Percentiles rank a stretch among this genome's conserved stretches.
phyloP scores from a whole-genome alignment of 2,888 invertebrate genomes.

The Tetheella fluctuosa region DNA sequence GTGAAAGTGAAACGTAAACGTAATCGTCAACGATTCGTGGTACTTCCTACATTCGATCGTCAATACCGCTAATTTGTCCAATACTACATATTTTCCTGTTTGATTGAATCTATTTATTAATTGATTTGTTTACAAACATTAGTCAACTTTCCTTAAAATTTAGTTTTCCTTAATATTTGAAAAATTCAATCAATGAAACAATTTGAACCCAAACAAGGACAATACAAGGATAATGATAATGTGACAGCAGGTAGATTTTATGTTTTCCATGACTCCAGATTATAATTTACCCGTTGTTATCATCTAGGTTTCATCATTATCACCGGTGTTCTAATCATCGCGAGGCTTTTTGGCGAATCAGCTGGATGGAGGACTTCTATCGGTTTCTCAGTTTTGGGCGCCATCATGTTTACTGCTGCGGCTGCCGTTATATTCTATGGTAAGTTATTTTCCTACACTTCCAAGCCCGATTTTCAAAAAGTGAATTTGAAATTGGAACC shows the following conservation, averaged over 20 bases:
- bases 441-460: slow-evolving; percentile 38
- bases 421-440: slow-evolving; percentile 86
- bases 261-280: background rate
- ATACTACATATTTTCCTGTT: slow-evolving; percentile 20
- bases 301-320: slow-evolving; percentile 85
- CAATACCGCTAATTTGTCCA: slow-evolving; percentile 25
- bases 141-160: background rate
- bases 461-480: slow-evolving; percentile 11
- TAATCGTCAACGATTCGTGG: slow-evolving; percentile 40
- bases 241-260: background rate
- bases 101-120: background rate
- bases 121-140: background rate
- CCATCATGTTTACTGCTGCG: slow-evolving; percentile 86
- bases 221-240: background rate
- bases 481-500: too few species aligned
- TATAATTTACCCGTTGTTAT: slow-evolving; percentile 13
- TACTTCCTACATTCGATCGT: slow-evolving; percentile 38
- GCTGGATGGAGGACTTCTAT: slow-evolving; percentile 86
- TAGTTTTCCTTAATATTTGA: background rate
- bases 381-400: slow-evolving; percentile 85
- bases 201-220: background rate
- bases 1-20: slow-evolving; percentile 43
- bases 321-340: slow-evolving; percentile 85
- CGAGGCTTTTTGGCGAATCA: slow-evolving; percentile 85
- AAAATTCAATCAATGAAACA: too few species aligned